A percentile compares a stretch with the other conserved stretches of the same genome.
phyloP scores from a whole-genome alignment of 2,113 vertebrate species.

The Nibea albiflora region DNA sequence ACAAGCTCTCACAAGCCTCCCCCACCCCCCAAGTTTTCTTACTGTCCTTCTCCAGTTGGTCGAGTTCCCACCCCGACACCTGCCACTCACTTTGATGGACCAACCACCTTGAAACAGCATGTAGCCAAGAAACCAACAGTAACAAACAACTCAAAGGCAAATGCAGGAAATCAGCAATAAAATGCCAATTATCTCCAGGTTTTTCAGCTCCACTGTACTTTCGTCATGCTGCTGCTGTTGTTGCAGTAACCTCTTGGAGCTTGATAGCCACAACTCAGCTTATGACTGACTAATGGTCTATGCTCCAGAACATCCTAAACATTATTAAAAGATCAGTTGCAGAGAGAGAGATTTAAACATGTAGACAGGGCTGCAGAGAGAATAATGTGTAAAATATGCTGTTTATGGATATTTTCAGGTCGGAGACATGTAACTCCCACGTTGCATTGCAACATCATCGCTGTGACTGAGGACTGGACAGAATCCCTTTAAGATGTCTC shows the following conservation, averaged over 20 bases:
- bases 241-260: conserved; percentile 23
- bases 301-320: conserved; percentile 6
- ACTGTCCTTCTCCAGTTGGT: conserved; percentile 1
- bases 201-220: conserved; percentile 51
- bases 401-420: background rate
- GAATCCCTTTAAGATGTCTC: background rate
- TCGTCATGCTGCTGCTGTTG: conserved; percentile 22
- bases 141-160: conserved; percentile 36
- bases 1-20: background rate
- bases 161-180: conserved; percentile 57
- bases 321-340: conserved; percentile 7
- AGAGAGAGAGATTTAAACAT: conserved; percentile 6
- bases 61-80: conserved; percentile 22
- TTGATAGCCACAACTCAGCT: conserved; percentile 29
- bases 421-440: background rate
- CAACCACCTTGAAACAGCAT: conserved; percentile 45
- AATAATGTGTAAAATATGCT: background rate
- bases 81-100: conserved; percentile 55
- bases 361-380: background rate
- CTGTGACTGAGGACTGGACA: background rate
- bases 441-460: background rate
- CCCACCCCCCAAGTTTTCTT: background rate
- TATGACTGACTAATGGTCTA: conserved; percentile 27
- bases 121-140: conserved; percentile 5
- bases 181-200: conserved; percentile 53